A percentile compares a stretch with the other conserved stretches of the same genome.
Conservation (phyloP, 2,797 vertebrate species). For the Odontamblyopus rebecca region DNA sequence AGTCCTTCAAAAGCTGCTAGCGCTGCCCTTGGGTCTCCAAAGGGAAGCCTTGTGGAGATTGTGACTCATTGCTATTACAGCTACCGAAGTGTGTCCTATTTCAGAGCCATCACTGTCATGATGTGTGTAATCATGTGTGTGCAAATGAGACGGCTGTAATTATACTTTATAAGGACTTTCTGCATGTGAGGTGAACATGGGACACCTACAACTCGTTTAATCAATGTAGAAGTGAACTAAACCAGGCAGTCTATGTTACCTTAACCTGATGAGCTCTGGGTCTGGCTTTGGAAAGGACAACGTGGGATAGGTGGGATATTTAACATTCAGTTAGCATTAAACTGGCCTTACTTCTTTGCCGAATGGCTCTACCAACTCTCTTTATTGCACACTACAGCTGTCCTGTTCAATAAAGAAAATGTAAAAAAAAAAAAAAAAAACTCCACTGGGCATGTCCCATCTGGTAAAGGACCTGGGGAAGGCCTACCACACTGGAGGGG, state of each 20-base stretch:
- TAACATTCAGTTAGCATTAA: too few species aligned
- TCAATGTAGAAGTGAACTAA: neutral
- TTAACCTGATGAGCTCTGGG: neutral
- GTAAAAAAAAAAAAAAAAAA: too few species aligned
- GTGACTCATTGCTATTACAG: slow-evolving; percentile 51
- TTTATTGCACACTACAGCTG: too few species aligned
- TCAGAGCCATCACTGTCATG: slow-evolving; percentile 52
- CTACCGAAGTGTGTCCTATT: slow-evolving; percentile 62
- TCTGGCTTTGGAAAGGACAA: neutral
- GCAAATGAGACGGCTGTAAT: slow-evolving; percentile 17
- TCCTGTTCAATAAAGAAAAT: too few species aligned
- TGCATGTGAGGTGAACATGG: neutral
- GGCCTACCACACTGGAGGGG: neutral
- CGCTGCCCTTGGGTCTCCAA: slow-evolving; percentile 22
- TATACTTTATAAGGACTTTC: slow-evolving; percentile 2
- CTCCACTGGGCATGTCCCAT: neutral
- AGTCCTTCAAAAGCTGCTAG: neutral
- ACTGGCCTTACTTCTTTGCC: too few species aligned
- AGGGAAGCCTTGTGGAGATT: slow-evolving; percentile 22
- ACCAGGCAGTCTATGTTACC: neutral
- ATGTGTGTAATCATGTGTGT: slow-evolving; percentile 23
- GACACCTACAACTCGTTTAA: neutral
- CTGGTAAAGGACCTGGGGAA: neutral
- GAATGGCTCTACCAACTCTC: too few species aligned
- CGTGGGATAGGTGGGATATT: neutral